Conservation (phyloP, 37 sponge, comb jelly and placozoan species). For the Cliona cf. orientalis region DNA sequence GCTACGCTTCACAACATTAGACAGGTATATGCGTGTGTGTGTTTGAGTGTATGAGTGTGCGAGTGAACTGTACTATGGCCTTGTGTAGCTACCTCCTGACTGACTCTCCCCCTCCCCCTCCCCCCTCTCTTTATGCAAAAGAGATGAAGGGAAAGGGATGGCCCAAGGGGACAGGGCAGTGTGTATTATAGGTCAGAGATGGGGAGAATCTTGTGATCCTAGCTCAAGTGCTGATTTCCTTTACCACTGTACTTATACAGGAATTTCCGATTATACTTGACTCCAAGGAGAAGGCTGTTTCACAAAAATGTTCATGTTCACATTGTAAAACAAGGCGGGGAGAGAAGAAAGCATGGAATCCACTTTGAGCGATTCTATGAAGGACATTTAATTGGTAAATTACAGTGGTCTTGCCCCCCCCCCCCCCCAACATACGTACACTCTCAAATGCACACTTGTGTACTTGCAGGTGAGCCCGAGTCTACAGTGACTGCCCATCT, state of each 20-base stretch:
- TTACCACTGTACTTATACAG: conserved; percentile 2
- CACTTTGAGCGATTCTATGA: conserved; percentile 20
- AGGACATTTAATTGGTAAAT: conserved; percentile 26
- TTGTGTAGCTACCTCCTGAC: no score
- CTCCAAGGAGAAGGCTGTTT: not conserved
- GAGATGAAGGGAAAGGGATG: not conserved
- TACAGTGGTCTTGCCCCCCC: not conserved
- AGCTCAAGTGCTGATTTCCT: not conserved
- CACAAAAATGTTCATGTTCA: not conserved
- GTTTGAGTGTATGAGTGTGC: no score
- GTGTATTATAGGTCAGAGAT: not conserved
- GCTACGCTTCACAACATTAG: conserved; percentile 20
- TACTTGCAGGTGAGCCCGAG: conserved; percentile 14
- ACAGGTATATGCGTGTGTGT: conserved; percentile 44
- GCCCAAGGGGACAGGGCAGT: not conserved
- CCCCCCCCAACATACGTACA: not conserved
- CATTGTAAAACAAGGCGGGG: not conserved
- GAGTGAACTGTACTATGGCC: no score
- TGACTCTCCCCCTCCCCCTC: not conserved
- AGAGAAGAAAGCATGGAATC: not conserved
- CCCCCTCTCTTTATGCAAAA: not conserved
- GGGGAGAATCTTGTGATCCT: not conserved
- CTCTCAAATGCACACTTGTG: no score
- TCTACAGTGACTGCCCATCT: conserved; percentile 57
- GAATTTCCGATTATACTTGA: conserved; percentile 16